Evolutionary conservation across 2,113 vertebrate species (phyloP), one percentile per base, ranked within the genome.

Genomic region (Pseudopipra pipra): DNA sequence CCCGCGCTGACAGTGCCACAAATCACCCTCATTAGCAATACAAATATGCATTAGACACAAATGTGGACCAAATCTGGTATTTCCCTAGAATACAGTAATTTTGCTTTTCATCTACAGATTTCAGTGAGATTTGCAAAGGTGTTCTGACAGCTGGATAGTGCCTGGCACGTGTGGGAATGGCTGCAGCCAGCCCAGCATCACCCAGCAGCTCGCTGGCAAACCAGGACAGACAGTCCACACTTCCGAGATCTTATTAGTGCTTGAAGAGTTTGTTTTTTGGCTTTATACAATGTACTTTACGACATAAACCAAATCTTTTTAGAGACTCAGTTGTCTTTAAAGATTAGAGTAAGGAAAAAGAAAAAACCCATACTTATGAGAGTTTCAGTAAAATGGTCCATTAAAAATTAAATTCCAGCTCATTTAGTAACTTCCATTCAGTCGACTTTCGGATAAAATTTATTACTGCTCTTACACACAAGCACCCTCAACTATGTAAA

Each of bases 331-430:
- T 6, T 80, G 28, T 35, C 49, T 82, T 93, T 37, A 85, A 58
- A 91, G 71, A 87, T 62, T 49, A 37, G 17, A 80, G 10, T 33
- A 77, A 46, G 44, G 15, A 82, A 79, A 80, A 47, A 83, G 23
- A 49, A 20, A 63, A 71, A 37, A 51, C 1, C 2, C 22, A 20
- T 9, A 56, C 5, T 58, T 46, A 13, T 0, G 2, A 75, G 51
- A 65, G n/a, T 67, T 65, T 77, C 80, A 66, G 16, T 65, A 65
- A 31, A 94, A 35, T 0, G 1, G 24, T 54, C 37, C 80, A 79
- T 18, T 28, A 43, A 81, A 80, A 92, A 90, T 22, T n/a, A 58
- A 74, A 77, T 81, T 59, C 51, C n/a, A 87, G 51, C n/a, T 91
- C 33, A 80, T 59, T 31, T 27, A 89, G n/a, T 31, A 84, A 83